These are phyloP conservation scores for Brachionus rotundiformis DNA, from an alignment of 1,140 invertebrate genomes.

Conservation along the genomic window DNA sequence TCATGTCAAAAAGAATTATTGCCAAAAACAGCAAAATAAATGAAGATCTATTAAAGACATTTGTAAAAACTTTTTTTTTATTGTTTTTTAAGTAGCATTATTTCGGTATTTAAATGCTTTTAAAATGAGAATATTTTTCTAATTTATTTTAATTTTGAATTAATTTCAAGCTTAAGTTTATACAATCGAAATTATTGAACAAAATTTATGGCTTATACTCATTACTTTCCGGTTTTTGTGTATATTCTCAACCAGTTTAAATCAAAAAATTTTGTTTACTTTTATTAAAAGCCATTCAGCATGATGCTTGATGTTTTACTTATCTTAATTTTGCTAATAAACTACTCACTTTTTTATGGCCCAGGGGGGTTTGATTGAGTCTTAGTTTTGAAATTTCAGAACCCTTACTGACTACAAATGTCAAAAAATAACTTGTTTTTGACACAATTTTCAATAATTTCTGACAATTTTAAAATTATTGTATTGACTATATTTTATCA, in stretches of 20 bases:
- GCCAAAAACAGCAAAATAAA: not conserved
- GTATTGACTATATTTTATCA: not conserved
- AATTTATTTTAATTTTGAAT: constrained; percentile 2
- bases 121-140: constrained; percentile 10
- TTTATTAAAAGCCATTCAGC: constrained; percentile 13
- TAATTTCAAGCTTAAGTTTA: not conserved
- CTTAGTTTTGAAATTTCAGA: not conserved
- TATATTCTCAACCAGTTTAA: not conserved
- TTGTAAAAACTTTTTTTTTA: not conserved
- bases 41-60: not conserved
- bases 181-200: not conserved
- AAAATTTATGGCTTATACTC: not conserved
- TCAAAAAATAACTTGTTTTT: not conserved
- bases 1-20: constrained; percentile 16
- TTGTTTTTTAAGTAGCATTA: not conserved
- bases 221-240: not conserved
- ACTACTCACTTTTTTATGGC: not conserved
- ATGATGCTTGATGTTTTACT: not conserved
- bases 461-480: not conserved
- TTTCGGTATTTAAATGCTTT: not conserved
- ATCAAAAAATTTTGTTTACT: not conserved
- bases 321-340: not conserved
- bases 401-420: not conserved
- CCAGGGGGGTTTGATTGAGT: not conserved
- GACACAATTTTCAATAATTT: not conserved